Conservation (phyloP, 2,113 vertebrate genomes). For the Hippocampus abdominalis region DNA sequence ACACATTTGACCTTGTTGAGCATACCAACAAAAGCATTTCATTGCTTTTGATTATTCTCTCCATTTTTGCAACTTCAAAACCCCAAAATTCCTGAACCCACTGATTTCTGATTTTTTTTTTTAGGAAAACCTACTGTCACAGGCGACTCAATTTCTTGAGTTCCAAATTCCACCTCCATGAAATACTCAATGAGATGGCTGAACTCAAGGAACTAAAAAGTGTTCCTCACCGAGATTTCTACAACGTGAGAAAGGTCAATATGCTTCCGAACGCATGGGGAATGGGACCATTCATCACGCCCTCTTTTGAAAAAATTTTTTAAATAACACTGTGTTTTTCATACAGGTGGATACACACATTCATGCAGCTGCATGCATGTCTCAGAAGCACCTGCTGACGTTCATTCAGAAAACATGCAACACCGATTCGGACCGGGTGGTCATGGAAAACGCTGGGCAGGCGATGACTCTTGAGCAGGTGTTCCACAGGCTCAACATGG, state of each 20-base stretch:
- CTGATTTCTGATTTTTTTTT: constrained; percentile 2
- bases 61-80: no score
- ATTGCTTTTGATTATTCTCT: no score
- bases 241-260: constrained; percentile 94
- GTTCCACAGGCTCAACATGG: constrained; percentile 89
- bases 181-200: constrained; percentile 96
- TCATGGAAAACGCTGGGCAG: constrained; percentile 84
- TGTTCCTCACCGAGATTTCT: constrained; percentile 94
- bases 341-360: constrained; percentile 95
- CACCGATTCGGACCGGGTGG: constrained; percentile 84
- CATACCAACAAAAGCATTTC: no score
- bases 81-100: not conserved
- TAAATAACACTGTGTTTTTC: not conserved
- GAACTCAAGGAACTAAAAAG: constrained; percentile 93
- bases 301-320: no score
- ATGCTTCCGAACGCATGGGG: not conserved
- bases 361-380: constrained; percentile 97
- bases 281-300: no score
- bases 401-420: constrained; percentile 95
- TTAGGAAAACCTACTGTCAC: constrained; percentile 95
- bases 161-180: constrained; percentile 94
- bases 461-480: constrained; percentile 89
- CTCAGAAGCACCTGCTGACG: constrained; percentile 93
- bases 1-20: not conserved
- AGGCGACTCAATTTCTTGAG: constrained; percentile 90